These are phyloP conservation scores for Trimorus sp. DNA, from an alignment of 2,888 invertebrate genomes.

Conservation along the genomic window DNA sequence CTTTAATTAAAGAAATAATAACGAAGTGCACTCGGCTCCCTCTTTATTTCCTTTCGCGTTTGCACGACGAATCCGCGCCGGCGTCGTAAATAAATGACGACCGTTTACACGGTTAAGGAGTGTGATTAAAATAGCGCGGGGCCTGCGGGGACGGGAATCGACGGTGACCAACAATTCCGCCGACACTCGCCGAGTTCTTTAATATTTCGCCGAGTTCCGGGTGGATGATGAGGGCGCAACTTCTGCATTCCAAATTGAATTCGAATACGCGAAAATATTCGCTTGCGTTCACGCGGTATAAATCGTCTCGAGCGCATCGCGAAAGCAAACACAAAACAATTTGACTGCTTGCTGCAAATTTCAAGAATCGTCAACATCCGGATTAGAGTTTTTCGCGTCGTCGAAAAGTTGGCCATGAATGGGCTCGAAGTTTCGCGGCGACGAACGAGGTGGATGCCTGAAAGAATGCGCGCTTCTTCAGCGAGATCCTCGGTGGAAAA, in stretches of 20 bases:
- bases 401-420: constrained; percentile 43
- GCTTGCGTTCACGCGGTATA: constrained; percentile 28
- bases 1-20: constrained; percentile 3
- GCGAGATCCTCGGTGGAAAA: constrained; percentile 11
- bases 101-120: constrained; percentile 16
- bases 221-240: constrained; percentile 26
- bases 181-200: constrained; percentile 27
- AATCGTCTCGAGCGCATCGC: constrained; percentile 11
- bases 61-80: background rate
- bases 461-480: constrained; percentile 21
- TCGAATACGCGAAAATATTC: constrained; percentile 7
- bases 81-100: background rate
- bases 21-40: background rate
- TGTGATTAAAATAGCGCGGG: constrained; percentile 27
- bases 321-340: constrained; percentile 43
- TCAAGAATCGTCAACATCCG: constrained; percentile 44
- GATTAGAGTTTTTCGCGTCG: constrained; percentile 42
- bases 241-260: constrained; percentile 34
- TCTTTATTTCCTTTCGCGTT: background rate
- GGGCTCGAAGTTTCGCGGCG: constrained; percentile 18
- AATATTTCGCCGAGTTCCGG: constrained; percentile 23
- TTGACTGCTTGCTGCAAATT: constrained; percentile 39
- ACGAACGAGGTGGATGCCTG: constrained; percentile 15
- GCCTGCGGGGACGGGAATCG: background rate
- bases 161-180: constrained; percentile 22